Percentiles rank a stretch among this genome's conserved stretches.
Conservation (phyloP, 1,140 invertebrate species). For the Drosophila cardini region DNA sequence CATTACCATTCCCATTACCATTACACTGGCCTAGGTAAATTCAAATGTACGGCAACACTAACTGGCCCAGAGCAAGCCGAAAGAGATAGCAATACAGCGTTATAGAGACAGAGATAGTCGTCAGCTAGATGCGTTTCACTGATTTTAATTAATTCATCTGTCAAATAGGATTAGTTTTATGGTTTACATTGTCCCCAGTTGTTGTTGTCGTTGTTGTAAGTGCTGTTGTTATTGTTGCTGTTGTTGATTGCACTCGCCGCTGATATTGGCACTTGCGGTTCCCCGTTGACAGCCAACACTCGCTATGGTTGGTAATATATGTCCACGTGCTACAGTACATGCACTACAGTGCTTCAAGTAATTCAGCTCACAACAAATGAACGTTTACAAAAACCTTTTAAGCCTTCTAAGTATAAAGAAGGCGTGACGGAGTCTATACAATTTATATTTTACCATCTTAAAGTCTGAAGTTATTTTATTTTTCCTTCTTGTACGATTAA, state of each 20-base stretch:
- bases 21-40: conserved; percentile 9
- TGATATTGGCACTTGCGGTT: conserved; percentile 59
- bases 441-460: too few relatives aligned
- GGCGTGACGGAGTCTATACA: too few relatives aligned
- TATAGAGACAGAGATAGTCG: conserved; percentile 23
- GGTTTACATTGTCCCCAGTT: conserved; percentile 66
- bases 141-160: conserved; percentile 84
- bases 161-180: conserved; percentile 84
- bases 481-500: too few relatives aligned
- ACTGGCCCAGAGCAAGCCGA: not conserved
- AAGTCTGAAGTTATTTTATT: too few relatives aligned
- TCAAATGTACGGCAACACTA: not conserved
- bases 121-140: conserved; percentile 76
- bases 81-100: not conserved
- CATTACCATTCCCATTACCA: conserved; percentile 46
- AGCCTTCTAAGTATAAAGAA: too few relatives aligned
- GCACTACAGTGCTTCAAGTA: too few relatives aligned
- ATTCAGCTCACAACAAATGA: too few relatives aligned
- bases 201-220: conserved; percentile 26
- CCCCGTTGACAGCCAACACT: conserved; percentile 23
- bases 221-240: conserved; percentile 24
- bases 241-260: conserved; percentile 25
- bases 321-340: too few relatives aligned
- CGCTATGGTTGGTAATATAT: not conserved
- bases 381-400: too few relatives aligned